Conservation (phyloP, 2,113 vertebrate genomes). For the Columbina picui region DNA sequence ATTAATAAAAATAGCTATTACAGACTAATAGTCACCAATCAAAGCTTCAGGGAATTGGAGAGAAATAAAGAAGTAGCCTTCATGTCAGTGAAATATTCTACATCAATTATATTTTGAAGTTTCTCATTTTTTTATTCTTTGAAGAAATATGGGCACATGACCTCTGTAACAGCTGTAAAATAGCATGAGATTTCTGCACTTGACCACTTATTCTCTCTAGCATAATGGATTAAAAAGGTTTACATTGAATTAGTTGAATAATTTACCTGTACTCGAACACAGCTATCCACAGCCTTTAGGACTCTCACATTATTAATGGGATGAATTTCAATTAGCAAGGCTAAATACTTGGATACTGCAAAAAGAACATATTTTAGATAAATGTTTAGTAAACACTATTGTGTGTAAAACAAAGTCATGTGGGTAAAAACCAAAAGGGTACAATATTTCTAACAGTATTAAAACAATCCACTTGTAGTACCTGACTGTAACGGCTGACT, state of each 20-base stretch:
- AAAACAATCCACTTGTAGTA: conserved; percentile 62
- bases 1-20: neutral
- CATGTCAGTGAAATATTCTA: neutral
- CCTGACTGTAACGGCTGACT: conserved; percentile 83
- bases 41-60: neutral
- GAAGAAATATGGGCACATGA: neutral
- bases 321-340: conserved; percentile 91
- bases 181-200: neutral
- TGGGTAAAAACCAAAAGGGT: neutral
- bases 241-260: neutral
- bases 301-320: conserved; percentile 93
- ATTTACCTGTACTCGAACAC: conserved; percentile 90
- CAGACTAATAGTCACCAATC: neutral
- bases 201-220: neutral
- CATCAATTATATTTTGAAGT: neutral
- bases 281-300: conserved; percentile 92
- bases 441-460: neutral
- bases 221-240: neutral
- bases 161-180: neutral
- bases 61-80: neutral
- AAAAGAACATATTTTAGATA: conserved; percentile 4
- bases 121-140: neutral
- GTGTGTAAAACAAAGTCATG: neutral
- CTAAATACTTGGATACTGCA: conserved; percentile 88
- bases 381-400: too few relatives aligned